These are phyloP conservation scores for Pocillopora grandis DNA, from an alignment of 92 coral and sea anemone genomes.

Conservation along the genomic window DNA sequence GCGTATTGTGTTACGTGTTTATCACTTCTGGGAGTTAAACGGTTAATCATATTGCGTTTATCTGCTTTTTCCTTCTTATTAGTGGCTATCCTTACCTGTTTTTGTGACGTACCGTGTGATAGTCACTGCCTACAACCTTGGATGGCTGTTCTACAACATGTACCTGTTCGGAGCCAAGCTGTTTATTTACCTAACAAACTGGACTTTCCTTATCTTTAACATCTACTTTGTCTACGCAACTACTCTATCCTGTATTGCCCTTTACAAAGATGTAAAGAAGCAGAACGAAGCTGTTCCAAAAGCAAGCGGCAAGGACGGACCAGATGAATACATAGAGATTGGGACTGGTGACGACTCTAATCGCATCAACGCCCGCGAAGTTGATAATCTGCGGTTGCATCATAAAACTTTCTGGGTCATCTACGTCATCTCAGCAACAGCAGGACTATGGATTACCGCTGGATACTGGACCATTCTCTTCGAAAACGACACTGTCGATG, in stretches of 20 bases:
- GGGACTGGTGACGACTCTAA: not conserved
- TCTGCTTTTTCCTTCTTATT: not conserved
- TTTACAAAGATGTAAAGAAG: conserved; percentile 36
- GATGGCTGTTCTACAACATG: conserved; percentile 74
- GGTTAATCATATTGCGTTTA: no score
- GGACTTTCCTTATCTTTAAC: conserved; percentile 69
- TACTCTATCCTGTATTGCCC: conserved; percentile 44
- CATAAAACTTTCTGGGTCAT: conserved; percentile 77
- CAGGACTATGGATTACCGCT: conserved; percentile 59
- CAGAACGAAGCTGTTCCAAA: not conserved
- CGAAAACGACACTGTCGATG: conserved; percentile 44
- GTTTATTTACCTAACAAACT: conserved; percentile 85
- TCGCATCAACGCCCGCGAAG: not conserved
- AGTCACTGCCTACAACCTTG: conserved; percentile 60
- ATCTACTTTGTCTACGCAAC: conserved; percentile 71
- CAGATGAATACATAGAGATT: conserved; percentile 12
- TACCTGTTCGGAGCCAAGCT: conserved; percentile 45
- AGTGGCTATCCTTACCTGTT: conserved; percentile 68
- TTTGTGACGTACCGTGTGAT: conserved; percentile 59
- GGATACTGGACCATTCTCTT: conserved; percentile 68
- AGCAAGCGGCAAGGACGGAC: no score
- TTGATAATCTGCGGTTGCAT: conserved; percentile 35
- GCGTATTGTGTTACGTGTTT: no score
- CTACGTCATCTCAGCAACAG: conserved; percentile 55
- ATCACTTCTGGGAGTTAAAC: no score